Percentiles rank a stretch among this genome's conserved stretches.
Conservation (phyloP, 2,888 invertebrate species). For the Molanna angustata region DNA sequence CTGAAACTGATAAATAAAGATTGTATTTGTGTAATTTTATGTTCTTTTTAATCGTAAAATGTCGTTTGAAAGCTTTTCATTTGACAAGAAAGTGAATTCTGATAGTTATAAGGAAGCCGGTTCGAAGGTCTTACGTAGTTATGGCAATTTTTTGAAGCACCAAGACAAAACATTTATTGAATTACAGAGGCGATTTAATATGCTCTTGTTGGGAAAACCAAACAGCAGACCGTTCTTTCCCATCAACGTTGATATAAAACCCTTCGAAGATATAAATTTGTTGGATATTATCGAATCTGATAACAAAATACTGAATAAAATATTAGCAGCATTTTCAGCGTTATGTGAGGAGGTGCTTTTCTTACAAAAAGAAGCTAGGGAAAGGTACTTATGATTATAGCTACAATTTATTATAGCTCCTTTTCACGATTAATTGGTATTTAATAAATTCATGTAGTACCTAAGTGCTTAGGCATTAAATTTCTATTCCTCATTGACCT, state of each 20-base stretch:
- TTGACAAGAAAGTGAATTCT: no score
- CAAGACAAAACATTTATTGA: conserved; percentile 43
- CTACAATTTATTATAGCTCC: no score
- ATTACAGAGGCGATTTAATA: conserved; percentile 18
- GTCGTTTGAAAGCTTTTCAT: no score
- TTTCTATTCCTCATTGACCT: no score
- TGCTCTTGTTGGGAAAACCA: not conserved
- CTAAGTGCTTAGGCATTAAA: not conserved
- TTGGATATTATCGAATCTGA: conserved; percentile 76
- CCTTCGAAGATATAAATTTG: conserved; percentile 63
- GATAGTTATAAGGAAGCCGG: conserved; percentile 43
- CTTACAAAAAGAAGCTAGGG: conserved; percentile 65
- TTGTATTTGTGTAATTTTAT: no score
- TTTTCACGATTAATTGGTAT: not conserved
- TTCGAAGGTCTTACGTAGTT: conserved; percentile 44
- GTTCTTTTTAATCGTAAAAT: no score
- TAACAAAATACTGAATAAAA: conserved; percentile 75
- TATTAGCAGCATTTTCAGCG: conserved; percentile 74
- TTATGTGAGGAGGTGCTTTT: conserved; percentile 73
- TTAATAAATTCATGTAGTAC: not conserved
- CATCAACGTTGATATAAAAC: conserved; percentile 39
- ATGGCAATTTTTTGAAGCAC: conserved; percentile 50
- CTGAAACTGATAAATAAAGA: no score
- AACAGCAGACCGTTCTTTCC: conserved; percentile 21
- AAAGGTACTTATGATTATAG: conserved; percentile 54